Conservation (phyloP, 2,888 invertebrate species). For the Oeneis ivallda region DNA sequence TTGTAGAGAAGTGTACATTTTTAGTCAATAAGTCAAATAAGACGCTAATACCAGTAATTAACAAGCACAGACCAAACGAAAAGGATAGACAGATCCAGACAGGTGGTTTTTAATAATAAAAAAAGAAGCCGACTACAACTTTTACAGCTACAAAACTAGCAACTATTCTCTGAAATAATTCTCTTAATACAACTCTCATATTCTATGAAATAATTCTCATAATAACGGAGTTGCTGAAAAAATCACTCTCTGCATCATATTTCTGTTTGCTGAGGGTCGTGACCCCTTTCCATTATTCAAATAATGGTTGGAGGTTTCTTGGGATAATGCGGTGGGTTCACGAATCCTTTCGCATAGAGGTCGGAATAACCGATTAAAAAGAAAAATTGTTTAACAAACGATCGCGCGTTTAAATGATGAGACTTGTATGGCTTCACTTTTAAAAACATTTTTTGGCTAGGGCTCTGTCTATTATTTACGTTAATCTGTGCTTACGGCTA, state of each 20-base stretch:
- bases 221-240: too few species aligned
- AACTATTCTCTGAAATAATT: too few species aligned
- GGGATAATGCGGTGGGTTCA: too few species aligned
- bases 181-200: too few species aligned
- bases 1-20: constrained; percentile 35
- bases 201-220: too few species aligned
- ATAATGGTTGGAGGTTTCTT: too few species aligned
- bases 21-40: constrained; percentile 20
- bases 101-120: not conserved
- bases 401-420: not conserved
- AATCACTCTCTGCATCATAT: too few species aligned
- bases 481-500: not conserved
- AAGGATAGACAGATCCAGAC: not conserved
- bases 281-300: too few species aligned
- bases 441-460: not conserved
- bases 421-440: not conserved
- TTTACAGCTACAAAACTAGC: not conserved
- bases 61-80: not conserved
- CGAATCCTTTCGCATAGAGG: too few species aligned
- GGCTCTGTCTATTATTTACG: not conserved
- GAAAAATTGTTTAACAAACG: too few species aligned
- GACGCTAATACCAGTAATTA: constrained; percentile 16
- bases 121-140: not conserved
- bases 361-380: too few species aligned
- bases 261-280: too few species aligned